phyloP scores from a whole-genome alignment of 2,113 vertebrate genomes.

The Okapia johnstoni region DNA sequence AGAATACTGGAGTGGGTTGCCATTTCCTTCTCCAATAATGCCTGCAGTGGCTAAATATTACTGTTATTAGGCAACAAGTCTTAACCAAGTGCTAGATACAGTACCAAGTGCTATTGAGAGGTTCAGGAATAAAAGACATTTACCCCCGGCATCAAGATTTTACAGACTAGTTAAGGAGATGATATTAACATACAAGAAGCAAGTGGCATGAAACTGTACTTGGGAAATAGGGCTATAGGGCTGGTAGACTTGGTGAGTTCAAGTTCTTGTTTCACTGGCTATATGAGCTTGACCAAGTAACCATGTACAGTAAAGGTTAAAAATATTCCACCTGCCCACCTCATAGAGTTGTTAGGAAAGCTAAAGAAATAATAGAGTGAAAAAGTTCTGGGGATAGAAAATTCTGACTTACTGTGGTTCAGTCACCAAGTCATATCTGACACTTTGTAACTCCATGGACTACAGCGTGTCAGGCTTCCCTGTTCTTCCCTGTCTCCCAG shows the following conservation, averaged over 20 bases:
- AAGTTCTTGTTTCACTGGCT: neutral
- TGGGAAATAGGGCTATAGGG: neutral
- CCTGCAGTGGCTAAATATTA: neutral
- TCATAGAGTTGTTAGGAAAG: neutral
- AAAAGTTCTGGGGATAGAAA: neutral
- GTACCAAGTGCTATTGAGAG: neutral
- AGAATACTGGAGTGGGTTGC: too few species aligned
- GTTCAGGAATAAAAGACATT: neutral
- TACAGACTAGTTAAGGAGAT: neutral
- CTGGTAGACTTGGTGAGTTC: neutral
- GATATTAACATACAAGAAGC: neutral
- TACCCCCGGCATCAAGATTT: neutral
- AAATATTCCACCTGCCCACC: neutral
- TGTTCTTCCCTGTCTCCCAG: accelerated
- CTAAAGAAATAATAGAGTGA: neutral
- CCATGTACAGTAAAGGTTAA: neutral
- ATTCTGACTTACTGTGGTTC: neutral
- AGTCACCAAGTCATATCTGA: neutral
- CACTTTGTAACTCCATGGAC: neutral
- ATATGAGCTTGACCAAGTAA: neutral
- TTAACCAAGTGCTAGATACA: neutral
- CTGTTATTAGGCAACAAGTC: neutral
- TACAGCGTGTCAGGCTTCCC: neutral
- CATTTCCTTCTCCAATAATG: neutral
- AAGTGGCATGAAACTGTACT: neutral